Base-by-base conservation (phyloP, 2,888 invertebrate species). In the Reticulitermes lucifugus region DNA sequence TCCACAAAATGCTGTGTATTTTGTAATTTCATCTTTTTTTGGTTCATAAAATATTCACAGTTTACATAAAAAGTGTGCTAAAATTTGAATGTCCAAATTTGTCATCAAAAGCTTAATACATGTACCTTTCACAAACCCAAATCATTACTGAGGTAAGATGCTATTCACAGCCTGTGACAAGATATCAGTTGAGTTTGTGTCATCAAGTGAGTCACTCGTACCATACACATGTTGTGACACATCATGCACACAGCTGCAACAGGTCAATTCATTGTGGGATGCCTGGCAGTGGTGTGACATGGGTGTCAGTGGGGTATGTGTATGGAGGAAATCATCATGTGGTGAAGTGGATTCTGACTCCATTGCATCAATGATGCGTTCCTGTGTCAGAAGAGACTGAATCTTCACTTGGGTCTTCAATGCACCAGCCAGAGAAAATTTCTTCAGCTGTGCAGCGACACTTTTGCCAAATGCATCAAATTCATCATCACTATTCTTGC, bases 91-190 rank as follows among this genome's bases (percentile, higher is more conserved):
- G 35, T 35, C 35, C 35, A 35, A 35, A 1, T 35, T 4, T 35
- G 35, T 35, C 35, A 35, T 4, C 35, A 35, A 35, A 35, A 35
- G 35, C 35, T 35, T 35, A 35, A 35, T 35, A 35, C 14, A 14
- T 4, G 4, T 14, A 55, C 12, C 55, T 18, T 18, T 55, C 14
- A 55, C 18, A 18, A 55, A 55, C 35, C 35, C 35, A 14, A 55
- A 55, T 14, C 14, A 55, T 55, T 25, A 65, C n/a, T 79, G 51
- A 51, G 79, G 79, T 21, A 79, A 79, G 25, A 79, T 79, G 6
- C 79, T 79, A n/a, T 79, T 79, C 18, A 79, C 79, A 79, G 79
- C 79, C 79, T 79, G 79, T 0, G 79, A 51, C n/a, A 79, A 43
- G 25, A 79, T 79, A 14, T 79, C 79, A 51, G 46, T 55, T 46